Percentiles rank a stretch among this genome's conserved stretches.
phyloP scores from a whole-genome alignment of 1,140 invertebrate genomes.

The Calephelis nemesis region DNA sequence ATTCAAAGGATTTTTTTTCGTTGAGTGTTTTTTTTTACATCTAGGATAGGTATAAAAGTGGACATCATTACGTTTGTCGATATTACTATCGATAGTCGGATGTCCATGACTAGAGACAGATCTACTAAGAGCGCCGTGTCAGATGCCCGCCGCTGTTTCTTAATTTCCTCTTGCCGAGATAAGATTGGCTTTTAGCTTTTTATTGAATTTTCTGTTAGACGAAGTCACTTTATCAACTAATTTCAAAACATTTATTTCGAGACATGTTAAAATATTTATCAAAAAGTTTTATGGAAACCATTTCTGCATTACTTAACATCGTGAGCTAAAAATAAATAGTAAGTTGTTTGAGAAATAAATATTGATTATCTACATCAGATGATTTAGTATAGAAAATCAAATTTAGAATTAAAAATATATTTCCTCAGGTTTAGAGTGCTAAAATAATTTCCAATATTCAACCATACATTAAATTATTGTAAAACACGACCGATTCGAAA shows the following conservation, averaged over 20 bases:
- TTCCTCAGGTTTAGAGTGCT: too few species aligned
- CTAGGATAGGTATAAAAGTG: background rate
- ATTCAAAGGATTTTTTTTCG: slow-evolving; percentile 19
- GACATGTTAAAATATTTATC: background rate
- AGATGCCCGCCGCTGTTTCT: slow-evolving; percentile 77
- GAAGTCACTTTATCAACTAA: slow-evolving; percentile 59
- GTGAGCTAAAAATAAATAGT: too few species aligned
- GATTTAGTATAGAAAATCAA: too few species aligned
- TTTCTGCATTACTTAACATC: too few species aligned
- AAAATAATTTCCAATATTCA: too few species aligned
- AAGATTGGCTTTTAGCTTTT: slow-evolving; percentile 79
- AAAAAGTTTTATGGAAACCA: background rate
- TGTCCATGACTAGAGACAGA: slow-evolving; percentile 53
- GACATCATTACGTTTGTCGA: slow-evolving; percentile 29
- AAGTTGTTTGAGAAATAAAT: too few species aligned
- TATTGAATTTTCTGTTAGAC: slow-evolving; percentile 77
- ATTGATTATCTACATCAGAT: too few species aligned
- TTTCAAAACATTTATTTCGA: slow-evolving; percentile 35
- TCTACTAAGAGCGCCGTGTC: slow-evolving; percentile 73
- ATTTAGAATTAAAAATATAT: too few species aligned
- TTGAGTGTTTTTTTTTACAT: background rate
- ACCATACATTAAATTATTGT: too few species aligned
- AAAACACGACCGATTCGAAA: too few species aligned
- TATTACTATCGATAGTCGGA: slow-evolving; percentile 11
- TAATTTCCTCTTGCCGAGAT: slow-evolving; percentile 76